Evolutionary conservation across 2,797 vertebrate species (phyloP).

Genomic region (Rhinella marina): DNA sequence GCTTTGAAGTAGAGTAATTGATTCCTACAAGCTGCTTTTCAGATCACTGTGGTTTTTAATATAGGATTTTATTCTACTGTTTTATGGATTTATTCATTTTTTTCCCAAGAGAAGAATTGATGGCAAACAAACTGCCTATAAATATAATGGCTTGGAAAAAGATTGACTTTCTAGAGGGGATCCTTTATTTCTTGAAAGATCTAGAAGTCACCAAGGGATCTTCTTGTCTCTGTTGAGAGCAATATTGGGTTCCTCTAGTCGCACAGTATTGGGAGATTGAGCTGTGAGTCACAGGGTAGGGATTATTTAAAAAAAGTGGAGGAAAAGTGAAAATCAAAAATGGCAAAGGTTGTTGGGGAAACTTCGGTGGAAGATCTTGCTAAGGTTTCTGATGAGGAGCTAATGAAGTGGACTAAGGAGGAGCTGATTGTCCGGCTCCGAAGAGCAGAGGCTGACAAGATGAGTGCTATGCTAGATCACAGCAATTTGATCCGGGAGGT

Average conservation of each 20-base stretch:
- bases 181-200: slow-evolving; percentile 35
- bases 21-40: slow-evolving; percentile 43
- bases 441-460: slow-evolving; percentile 89
- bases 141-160: slow-evolving; percentile 32
- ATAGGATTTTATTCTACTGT: not conserved
- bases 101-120: slow-evolving; percentile 10
- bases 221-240: slow-evolving; percentile 37
- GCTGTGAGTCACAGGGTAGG: not conserved
- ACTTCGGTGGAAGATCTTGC: slow-evolving; percentile 83
- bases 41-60: slow-evolving; percentile 24
- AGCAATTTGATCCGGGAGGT: slow-evolving; percentile 95
- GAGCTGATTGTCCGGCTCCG: slow-evolving; percentile 90
- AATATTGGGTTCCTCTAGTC: not conserved
- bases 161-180: slow-evolving; percentile 36
- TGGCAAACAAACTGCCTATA: not conserved
- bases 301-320: slow-evolving; percentile 8
- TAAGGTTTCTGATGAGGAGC: slow-evolving; percentile 88
- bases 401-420: slow-evolving; percentile 91
- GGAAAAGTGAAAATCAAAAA: slow-evolving; percentile 65
- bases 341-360: slow-evolving; percentile 79
- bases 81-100: slow-evolving; percentile 21
- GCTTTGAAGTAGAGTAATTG: slow-evolving; percentile 57
- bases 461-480: slow-evolving; percentile 95
- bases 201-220: slow-evolving; percentile 43
- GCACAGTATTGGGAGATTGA: not conserved